Base-by-base conservation (phyloP, 2,113 vertebrate genomes). In the Elephantulus edwardii region DNA sequence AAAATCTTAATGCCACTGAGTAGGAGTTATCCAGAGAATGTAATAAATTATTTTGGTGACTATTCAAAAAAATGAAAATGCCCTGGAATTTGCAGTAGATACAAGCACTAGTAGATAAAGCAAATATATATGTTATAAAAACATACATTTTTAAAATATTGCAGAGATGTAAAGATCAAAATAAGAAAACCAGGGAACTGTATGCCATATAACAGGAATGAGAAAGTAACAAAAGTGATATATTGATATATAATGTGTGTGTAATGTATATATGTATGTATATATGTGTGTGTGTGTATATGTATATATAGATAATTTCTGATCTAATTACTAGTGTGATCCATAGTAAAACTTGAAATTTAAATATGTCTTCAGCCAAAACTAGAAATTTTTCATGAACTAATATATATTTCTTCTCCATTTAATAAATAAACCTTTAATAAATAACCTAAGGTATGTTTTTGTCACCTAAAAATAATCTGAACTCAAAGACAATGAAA, bases 41-140 rank as follows among this genome's bases (percentile, higher is more conserved):
- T 81, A 92, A 91, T 40, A 19, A 70, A 89, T 90, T 92, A 86
- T 93, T 95, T 84, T 96, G 92, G 68, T 64, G 96, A 52, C 35
- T 93, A 26, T 75, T 93, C 66, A 93, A 52, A 96, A n/a, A n/a
- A 81, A 80, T 33, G n/a, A 68, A 96, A 89, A n/a, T 87, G 74
- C 38, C 12, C 89, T 8, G 52, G 54, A 93, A 95, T 85, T 14
- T 52, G 66, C 44, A 86, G 16, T 74, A 71, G 10, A 89, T 85
- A 83, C 40, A n/a, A n/a, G n/a, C n/a, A n/a, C n/a, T n/a, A n/a
- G n/a, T n/a, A n/a, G n/a, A n/a, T n/a, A n/a, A n/a, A n/a, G n/a
- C n/a, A n/a, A n/a, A n/a, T n/a, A n/a, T n/a, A n/a, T n/a, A n/a
- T n/a, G n/a, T n/a, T n/a, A n/a, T 0, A 35, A 89, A 87, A 92